Conservation (phyloP, 2,888 invertebrate species). For the Ophraella communa region DNA sequence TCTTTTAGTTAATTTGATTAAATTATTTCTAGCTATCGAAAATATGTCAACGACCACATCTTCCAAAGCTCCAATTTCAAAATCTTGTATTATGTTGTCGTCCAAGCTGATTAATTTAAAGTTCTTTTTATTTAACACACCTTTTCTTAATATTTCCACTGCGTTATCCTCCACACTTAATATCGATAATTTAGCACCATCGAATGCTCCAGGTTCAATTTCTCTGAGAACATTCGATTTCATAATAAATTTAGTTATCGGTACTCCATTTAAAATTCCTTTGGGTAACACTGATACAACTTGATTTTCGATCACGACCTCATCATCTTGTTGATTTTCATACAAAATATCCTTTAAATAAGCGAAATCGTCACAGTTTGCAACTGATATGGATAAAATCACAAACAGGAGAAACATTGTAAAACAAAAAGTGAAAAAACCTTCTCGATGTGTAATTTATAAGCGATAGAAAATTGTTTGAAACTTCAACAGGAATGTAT, state of each 20-base stretch:
- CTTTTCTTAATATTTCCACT: not conserved
- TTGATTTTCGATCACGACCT: not conserved
- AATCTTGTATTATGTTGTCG: not conserved
- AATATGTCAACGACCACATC: not conserved
- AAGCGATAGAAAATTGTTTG: not conserved
- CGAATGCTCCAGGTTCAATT: not conserved
- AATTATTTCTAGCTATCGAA: not conserved
- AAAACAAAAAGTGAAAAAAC: too few relatives aligned
- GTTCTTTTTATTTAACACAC: not conserved
- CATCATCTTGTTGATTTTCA: not conserved
- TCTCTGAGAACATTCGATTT: not conserved
- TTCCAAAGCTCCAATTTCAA: constrained; percentile 12
- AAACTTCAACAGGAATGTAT: not conserved
- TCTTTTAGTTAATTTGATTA: not conserved
- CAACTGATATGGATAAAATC: not conserved
- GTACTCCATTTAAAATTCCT: not conserved
- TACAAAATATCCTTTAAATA: not conserved
- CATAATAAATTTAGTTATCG: not conserved
- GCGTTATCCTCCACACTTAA: not conserved
- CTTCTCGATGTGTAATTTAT: not conserved
- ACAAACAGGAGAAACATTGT: not conserved
- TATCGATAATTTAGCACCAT: not conserved
- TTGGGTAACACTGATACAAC: not conserved
- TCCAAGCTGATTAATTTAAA: not conserved
- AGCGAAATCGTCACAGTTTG: not conserved